phyloP scores from a whole-genome alignment of 2,797 vertebrate genomes.

The Antennarius maculatus region DNA sequence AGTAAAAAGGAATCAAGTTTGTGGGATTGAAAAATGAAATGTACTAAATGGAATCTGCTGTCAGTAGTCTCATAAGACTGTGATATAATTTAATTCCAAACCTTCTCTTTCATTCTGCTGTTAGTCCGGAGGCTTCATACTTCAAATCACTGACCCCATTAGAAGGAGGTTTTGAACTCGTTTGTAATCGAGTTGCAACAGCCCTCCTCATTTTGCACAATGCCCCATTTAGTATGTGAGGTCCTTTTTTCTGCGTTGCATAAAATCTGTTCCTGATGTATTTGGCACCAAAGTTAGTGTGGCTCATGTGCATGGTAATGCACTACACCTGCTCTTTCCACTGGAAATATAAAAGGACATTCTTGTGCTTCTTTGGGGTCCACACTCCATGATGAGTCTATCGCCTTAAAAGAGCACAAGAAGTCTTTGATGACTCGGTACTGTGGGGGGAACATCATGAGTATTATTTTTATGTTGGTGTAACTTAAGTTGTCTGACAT shows the following conservation, averaged over 20 bases:
- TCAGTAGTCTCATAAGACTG: neutral
- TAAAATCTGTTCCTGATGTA: slow-evolving; percentile 61
- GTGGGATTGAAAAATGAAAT: neutral
- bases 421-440: slow-evolving; percentile 47
- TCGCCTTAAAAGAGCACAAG: slow-evolving; percentile 43
- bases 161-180: slow-evolving; percentile 9
- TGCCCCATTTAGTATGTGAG: slow-evolving; percentile 2
- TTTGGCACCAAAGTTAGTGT: slow-evolving; percentile 52
- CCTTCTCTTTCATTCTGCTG: neutral
- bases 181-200: slow-evolving; percentile 8
- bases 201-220: slow-evolving; percentile 15
- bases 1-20: neutral
- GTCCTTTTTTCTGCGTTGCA: slow-evolving; percentile 10
- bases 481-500: slow-evolving; percentile 58
- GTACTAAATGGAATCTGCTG: neutral
- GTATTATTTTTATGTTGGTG: slow-evolving; percentile 51
- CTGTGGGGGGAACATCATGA: slow-evolving; percentile 36
- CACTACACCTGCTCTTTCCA: slow-evolving; percentile 21
- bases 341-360: slow-evolving; percentile 13
- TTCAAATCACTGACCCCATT: neutral
- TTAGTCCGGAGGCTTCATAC: neutral
- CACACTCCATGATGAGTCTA: neutral
- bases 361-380: slow-evolving; percentile 35
- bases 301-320: slow-evolving; percentile 50
- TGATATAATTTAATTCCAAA: neutral